Evolutionary conservation across 2,113 vertebrate genomes (phyloP).

Genomic region (Phycodurus eques): DNA sequence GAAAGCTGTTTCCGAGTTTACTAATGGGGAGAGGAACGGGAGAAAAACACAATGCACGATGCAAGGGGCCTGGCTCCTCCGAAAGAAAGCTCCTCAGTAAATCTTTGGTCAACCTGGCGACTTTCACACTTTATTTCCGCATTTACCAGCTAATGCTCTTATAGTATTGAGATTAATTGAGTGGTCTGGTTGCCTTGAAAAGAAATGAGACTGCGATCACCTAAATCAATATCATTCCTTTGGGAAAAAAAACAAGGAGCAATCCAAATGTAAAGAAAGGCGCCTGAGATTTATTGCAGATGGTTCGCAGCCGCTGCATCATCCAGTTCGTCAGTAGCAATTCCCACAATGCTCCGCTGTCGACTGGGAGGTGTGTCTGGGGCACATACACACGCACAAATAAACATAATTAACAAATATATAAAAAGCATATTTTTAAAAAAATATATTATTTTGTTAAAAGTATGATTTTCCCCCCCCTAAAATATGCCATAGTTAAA

Average conservation of each 20-base stretch:
- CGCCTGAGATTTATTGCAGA: background rate
- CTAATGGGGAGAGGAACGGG: background rate
- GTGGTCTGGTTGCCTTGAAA: conserved; percentile 30
- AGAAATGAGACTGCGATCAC: conserved; percentile 24
- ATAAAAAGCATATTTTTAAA: no score
- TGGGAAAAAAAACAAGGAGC: background rate
- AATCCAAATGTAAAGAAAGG: background rate
- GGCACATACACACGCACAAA: no score
- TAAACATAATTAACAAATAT: no score
- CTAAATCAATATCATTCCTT: conserved; percentile 19
- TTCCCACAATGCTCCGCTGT: background rate
- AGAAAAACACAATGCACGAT: conserved; percentile 11
- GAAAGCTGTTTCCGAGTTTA: conserved; percentile 26
- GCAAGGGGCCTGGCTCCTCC: conserved; percentile 10
- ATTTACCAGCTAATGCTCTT: conserved; percentile 28
- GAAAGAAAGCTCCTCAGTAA: conserved; percentile 12
- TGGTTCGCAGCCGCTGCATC: conserved; percentile 51
- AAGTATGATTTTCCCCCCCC: no score
- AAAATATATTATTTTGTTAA: no score
- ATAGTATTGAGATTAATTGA: conserved; percentile 17
- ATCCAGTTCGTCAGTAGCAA: conserved; percentile 53
- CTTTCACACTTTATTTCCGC: conserved; percentile 26
- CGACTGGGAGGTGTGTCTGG: no score
- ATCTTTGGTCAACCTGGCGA: conserved; percentile 16
- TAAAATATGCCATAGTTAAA: no score